Percentiles rank a stretch among this genome's conserved stretches.
These are phyloP conservation scores for Conopomorpha cramerella DNA, from an alignment of 1,140 invertebrate species.

Conservation along the genomic window DNA sequence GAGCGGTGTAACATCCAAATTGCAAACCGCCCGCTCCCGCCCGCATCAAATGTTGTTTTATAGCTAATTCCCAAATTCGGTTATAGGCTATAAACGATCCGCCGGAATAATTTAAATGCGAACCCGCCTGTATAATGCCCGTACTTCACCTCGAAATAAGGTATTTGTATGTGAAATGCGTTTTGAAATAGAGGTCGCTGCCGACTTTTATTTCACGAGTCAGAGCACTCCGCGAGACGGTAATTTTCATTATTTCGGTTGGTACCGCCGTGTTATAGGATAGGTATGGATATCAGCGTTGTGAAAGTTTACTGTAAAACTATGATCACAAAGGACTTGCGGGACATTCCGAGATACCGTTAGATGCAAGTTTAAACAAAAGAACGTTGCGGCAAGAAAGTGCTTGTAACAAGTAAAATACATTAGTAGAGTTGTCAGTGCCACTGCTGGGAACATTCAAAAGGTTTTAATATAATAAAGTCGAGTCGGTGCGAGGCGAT, in stretches of 20 bases:
- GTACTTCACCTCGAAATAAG: constrained; percentile 55
- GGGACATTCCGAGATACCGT: too few relatives aligned
- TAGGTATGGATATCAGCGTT: too few relatives aligned
- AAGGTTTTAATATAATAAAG: constrained; percentile 51
- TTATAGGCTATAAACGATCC: constrained; percentile 61
- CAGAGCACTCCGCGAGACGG: constrained; percentile 12
- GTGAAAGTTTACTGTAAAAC: constrained; percentile 8
- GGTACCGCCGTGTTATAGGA: too few relatives aligned
- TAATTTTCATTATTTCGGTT: constrained; percentile 14
- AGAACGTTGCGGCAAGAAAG: too few relatives aligned
- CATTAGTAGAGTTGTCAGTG: constrained; percentile 24
- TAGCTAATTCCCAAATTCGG: constrained; percentile 61
- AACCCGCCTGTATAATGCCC: constrained; percentile 54
- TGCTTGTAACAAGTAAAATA: constrained; percentile 36
- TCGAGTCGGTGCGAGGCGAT: constrained; percentile 41
- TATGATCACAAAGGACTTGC: too few relatives aligned
- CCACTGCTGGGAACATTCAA: constrained; percentile 19
- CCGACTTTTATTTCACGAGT: constrained; percentile 36
- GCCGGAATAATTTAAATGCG: constrained; percentile 59
- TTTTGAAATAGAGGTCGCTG: constrained; percentile 49
- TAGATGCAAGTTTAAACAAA: too few relatives aligned
- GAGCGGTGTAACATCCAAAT: constrained; percentile 54
- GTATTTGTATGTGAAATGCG: constrained; percentile 60
- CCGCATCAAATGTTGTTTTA: constrained; percentile 60
- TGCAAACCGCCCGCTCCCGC: constrained; percentile 47